Conservation (phyloP, 2,888 invertebrate species). For the Anthophora plumipes region DNA sequence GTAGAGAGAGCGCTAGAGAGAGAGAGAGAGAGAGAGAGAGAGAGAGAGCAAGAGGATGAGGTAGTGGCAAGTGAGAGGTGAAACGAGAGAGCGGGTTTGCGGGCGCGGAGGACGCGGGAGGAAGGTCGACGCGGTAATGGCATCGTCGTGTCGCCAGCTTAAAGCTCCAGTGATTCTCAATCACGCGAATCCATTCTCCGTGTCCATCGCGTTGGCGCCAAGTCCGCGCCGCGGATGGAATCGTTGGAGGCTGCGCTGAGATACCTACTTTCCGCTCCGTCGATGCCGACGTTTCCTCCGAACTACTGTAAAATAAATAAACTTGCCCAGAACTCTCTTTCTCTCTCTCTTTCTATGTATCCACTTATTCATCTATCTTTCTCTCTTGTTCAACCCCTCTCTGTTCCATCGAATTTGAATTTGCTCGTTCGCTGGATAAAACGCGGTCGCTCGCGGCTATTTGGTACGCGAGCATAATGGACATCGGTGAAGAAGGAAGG, state of each 20-base stretch:
- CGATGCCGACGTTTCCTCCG: constrained; percentile 41
- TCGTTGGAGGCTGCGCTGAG: constrained; percentile 20
- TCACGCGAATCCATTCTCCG: constrained; percentile 69
- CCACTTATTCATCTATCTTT: not conserved
- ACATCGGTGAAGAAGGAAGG: constrained; percentile 16
- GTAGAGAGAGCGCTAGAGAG: constrained; percentile 26
- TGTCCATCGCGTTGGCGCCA: constrained; percentile 54
- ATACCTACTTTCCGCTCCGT: constrained; percentile 36
- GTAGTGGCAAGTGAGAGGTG: constrained; percentile 47
- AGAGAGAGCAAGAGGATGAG: constrained; percentile 43
- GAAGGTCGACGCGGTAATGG: constrained; percentile 80
- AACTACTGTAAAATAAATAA: constrained; percentile 52
- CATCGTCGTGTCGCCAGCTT: constrained; percentile 81
- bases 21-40: constrained; percentile 12
- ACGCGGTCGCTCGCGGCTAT: constrained; percentile 32
- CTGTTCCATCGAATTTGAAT: constrained; percentile 28
- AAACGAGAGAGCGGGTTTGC: constrained; percentile 62
- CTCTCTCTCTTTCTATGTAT: not conserved
- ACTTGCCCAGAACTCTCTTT: constrained; percentile 13
- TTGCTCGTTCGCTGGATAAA: constrained; percentile 13
- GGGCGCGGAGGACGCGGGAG: constrained; percentile 53
- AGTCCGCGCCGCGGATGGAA: constrained; percentile 35
- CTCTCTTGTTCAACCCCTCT: not conserved
- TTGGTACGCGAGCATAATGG: constrained; percentile 32
- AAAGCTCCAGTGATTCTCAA: constrained; percentile 81